phyloP scores from a whole-genome alignment of 2,113 vertebrate genomes.

The Xyliphius kryptos region DNA sequence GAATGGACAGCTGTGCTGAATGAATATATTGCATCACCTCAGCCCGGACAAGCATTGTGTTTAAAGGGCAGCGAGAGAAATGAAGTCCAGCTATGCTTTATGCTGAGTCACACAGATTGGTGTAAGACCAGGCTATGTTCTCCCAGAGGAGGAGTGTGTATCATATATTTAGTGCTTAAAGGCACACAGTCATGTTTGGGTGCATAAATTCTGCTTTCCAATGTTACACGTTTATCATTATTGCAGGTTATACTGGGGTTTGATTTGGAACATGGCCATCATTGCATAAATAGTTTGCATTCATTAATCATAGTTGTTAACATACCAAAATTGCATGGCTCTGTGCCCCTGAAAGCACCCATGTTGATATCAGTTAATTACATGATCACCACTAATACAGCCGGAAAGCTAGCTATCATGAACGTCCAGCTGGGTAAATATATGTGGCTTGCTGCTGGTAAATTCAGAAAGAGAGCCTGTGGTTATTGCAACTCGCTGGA shows the following conservation, averaged over 20 bases:
- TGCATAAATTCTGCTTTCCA: background rate
- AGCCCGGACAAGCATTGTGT: constrained; percentile 4
- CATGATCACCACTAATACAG: background rate
- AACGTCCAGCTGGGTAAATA: constrained; percentile 13
- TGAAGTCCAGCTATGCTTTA: constrained; percentile 3
- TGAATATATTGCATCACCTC: too few species aligned
- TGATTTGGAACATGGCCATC: background rate
- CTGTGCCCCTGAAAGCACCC: constrained; percentile 6
- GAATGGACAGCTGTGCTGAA: too few species aligned
- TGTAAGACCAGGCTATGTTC: background rate
- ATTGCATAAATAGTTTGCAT: constrained; percentile 1
- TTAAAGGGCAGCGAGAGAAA: constrained; percentile 1
- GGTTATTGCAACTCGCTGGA: constrained; percentile 9
- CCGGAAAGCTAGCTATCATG: constrained; percentile 20
- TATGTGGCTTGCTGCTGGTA: background rate
- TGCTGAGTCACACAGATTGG: constrained; percentile 5
- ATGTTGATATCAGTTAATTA: constrained; percentile 7
- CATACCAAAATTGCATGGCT: background rate
- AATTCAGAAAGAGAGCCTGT: background rate
- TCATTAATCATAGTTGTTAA: constrained; percentile 18
- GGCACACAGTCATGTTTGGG: background rate
- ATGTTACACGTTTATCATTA: background rate
- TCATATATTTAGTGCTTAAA: constrained; percentile 22
- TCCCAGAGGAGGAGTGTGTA: background rate
- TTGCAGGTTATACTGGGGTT: background rate